These are phyloP conservation scores for Chlamydotis undulata DNA, from an alignment of 2,113 vertebrate genomes.

Conservation along the genomic window DNA sequence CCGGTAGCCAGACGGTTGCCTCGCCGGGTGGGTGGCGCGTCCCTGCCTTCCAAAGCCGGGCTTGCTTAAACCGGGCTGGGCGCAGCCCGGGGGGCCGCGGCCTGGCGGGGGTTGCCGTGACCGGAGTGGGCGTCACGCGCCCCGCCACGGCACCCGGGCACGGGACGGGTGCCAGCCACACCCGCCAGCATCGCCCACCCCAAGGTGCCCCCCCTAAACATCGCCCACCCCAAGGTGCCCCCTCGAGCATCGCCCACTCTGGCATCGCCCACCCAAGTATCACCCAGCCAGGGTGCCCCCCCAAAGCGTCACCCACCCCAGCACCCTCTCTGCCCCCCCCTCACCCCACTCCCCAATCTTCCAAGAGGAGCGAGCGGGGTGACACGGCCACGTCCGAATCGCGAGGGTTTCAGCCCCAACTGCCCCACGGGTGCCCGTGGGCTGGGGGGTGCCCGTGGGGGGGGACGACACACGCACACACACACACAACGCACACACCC, in stretches of 20 bases:
- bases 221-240: no score
- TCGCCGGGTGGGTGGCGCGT: not conserved
- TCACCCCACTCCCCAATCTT: no score
- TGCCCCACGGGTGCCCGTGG: not conserved
- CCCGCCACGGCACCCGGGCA: not conserved
- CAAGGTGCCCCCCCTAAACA: no score
- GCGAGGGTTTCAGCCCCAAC: not conserved
- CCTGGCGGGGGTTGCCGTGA: not conserved
- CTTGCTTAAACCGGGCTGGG: not conserved
- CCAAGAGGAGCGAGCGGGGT: fast-evolving
- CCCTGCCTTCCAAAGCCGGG: not conserved
- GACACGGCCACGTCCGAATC: fast-evolving
- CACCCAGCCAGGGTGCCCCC: no score
- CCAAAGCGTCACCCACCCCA: no score
- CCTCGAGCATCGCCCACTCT: no score
- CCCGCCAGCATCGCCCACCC: not conserved
- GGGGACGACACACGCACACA: no score
- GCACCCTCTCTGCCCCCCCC: not conserved
- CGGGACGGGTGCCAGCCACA: not conserved
- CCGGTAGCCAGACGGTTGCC: constrained; percentile 29
- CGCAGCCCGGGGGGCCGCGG: not conserved
- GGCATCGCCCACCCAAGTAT: no score
- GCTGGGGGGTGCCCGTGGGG: not conserved
- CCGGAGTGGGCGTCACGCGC: not conserved
- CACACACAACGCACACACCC: not conserved